Percentiles rank a stretch among this genome's conserved stretches.
These are phyloP conservation scores for Raja brachyura DNA, from an alignment of 2,113 vertebrate genomes.

Conservation along the genomic window DNA sequence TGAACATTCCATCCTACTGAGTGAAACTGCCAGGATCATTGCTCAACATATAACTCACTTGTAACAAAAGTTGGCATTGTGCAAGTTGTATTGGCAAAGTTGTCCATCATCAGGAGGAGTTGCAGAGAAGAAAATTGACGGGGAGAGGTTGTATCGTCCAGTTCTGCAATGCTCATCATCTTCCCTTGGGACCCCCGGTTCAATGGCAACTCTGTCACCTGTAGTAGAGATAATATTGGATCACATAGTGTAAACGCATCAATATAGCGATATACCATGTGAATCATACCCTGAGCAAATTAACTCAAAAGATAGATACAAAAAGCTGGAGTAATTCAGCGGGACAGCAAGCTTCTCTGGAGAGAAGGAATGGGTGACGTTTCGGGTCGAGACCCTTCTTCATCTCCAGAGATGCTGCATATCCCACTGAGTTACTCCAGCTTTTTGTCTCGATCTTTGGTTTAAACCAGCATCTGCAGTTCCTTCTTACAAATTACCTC, in stretches of 20 bases:
- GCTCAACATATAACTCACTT: conserved; percentile 59
- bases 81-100: conserved; percentile 81
- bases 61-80: conserved; percentile 86
- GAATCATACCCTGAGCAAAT: neutral
- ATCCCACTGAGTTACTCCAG: too few relatives aligned
- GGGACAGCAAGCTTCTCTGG: too few relatives aligned
- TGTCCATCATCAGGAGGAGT: conserved; percentile 87
- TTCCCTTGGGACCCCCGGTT: conserved; percentile 79
- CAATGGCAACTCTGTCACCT: conserved; percentile 90
- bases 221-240: conserved; percentile 26
- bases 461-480: too few relatives aligned
- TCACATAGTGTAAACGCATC: neutral
- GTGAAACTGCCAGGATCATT: neutral
- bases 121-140: conserved; percentile 86
- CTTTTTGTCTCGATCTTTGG: too few relatives aligned
- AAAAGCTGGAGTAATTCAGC: too few relatives aligned
- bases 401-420: too few relatives aligned
- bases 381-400: too few relatives aligned
- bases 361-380: too few relatives aligned
- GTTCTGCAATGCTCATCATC: conserved; percentile 80
- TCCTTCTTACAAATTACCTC: too few relatives aligned
- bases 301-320: neutral
- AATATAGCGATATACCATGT: neutral
- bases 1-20: neutral
- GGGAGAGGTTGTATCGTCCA: conserved; percentile 86